phyloP scores from a whole-genome alignment of 2,113 vertebrate genomes.

The Boleophthalmus pectinirostris region DNA sequence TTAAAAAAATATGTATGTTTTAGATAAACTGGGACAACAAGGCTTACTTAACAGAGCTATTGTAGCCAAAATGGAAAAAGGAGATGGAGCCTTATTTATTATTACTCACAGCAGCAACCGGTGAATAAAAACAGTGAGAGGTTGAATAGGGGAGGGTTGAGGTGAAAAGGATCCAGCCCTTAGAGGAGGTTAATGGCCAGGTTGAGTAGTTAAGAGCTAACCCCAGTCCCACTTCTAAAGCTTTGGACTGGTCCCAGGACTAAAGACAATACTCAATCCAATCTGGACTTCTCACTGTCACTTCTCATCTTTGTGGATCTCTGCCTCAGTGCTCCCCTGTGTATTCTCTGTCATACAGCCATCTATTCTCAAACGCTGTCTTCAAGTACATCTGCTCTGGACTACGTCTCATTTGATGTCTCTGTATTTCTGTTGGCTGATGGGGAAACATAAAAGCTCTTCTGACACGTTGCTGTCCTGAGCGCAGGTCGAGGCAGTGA shows the following conservation, averaged over 20 bases:
- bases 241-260: slow-evolving; percentile 38
- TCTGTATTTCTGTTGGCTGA: slow-evolving; percentile 48
- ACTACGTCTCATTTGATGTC: slow-evolving; percentile 30
- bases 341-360: slow-evolving; percentile 21
- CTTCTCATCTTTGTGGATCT: slow-evolving; percentile 19
- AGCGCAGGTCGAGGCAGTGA: slow-evolving; percentile 40
- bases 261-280: slow-evolving; percentile 45
- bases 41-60: slow-evolving; percentile 63
- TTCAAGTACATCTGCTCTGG: slow-evolving; percentile 14
- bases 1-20: slow-evolving; percentile 67
- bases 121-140: slow-evolving; percentile 62
- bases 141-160: slow-evolving; percentile 54
- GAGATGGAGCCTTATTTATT: slow-evolving; percentile 72
- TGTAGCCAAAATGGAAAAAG: slow-evolving; percentile 57
- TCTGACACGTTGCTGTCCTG: slow-evolving; percentile 61
- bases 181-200: slow-evolving; percentile 65
- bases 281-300: slow-evolving; percentile 38
- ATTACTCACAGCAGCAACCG: slow-evolving; percentile 62
- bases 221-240: slow-evolving; percentile 60
- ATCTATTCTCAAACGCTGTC: slow-evolving; percentile 29
- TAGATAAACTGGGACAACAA: slow-evolving; percentile 67
- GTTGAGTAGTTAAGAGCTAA: slow-evolving; percentile 53
- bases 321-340: slow-evolving; percentile 25
- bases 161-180: slow-evolving; percentile 66
- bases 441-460: slow-evolving; percentile 29